Percentiles rank a stretch among this genome's conserved stretches.
Conservation (phyloP, 1,140 invertebrate species). For the Sinonovacula constricta region DNA sequence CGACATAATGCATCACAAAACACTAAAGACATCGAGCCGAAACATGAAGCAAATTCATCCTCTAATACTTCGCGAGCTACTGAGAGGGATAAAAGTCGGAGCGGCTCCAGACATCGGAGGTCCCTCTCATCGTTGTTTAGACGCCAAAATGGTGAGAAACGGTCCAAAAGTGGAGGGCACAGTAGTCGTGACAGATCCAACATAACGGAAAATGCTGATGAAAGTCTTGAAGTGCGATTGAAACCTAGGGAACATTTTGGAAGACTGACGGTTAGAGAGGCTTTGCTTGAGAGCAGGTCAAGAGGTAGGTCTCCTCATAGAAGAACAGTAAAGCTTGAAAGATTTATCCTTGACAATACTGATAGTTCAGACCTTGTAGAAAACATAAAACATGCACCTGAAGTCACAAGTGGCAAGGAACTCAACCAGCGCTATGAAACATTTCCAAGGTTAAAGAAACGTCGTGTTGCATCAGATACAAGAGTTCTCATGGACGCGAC, state of each 20-base stretch:
- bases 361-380: too few species aligned
- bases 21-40: background rate
- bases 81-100: slow-evolving; percentile 12
- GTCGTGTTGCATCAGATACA: slow-evolving; percentile 7
- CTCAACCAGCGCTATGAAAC: background rate
- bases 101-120: slow-evolving; percentile 2
- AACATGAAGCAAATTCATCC: background rate
- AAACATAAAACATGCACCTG: background rate
- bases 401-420: background rate
- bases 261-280: slow-evolving; percentile 45
- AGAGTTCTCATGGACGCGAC: slow-evolving; percentile 7
- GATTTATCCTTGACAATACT: slow-evolving; percentile 14
- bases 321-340: slow-evolving; percentile 29
- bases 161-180: background rate
- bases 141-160: slow-evolving; percentile 11
- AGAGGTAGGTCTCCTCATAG: slow-evolving; percentile 36
- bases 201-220: background rate
- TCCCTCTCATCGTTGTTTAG: slow-evolving; percentile 35
- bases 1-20: background rate
- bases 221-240: background rate
- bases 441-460: slow-evolving; percentile 18
- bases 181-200: background rate
- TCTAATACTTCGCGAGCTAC: background rate
- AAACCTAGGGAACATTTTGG: slow-evolving; percentile 26
- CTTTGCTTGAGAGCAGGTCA: slow-evolving; percentile 24